Evolutionary conservation across 2,888 invertebrate species (phyloP), one percentile per base, ranked within the genome.

Genomic region (Tupiocoris notatus): DNA sequence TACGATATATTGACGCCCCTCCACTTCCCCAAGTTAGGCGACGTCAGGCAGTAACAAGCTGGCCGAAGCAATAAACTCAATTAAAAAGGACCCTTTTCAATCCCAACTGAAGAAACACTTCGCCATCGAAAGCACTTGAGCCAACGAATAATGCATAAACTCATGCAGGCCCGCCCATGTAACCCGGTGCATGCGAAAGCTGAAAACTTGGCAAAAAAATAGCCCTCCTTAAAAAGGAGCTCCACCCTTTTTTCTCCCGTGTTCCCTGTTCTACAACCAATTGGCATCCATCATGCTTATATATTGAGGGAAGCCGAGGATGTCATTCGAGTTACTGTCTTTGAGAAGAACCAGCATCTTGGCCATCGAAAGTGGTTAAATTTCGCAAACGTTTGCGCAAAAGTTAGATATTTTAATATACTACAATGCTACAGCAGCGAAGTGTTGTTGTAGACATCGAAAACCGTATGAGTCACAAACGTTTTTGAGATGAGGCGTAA

Each of bases 11-110:
- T 67, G 67, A 67, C 67, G 54, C 67, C 59, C 20, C n/a, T 39
- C 39, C 39, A 39, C 6, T n/a, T n/a, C 39, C 67, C 67, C 67
- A 67, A 67, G 54, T 67, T 67, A n/a, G n/a, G n/a, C n/a, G n/a
- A n/a, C n/a, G n/a, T n/a, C n/a, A n/a, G n/a, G 56, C 21, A 56
- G 67, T 67, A 67, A 67, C 67, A 67, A 67, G 22, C 64, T 64
- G 67, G 67, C 56, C 56, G 39, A 67, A 67, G 67, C 67, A 67
- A 67, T 67, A 67, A 67, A 67, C 67, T 67, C 67, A 67, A 67
- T 67, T 67, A 67, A 67, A 56, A 39, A 39, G 67, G 67, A 18
- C 56, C 22, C 59, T 23, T 25, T 25, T 25, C 20, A 2, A 7
- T 25, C 23, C 20, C 25, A 7, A 9, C 20, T 23, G 7, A 23